Base-by-base conservation (phyloP, 2,888 invertebrate genomes). In the Eugnorisma glareosa region DNA sequence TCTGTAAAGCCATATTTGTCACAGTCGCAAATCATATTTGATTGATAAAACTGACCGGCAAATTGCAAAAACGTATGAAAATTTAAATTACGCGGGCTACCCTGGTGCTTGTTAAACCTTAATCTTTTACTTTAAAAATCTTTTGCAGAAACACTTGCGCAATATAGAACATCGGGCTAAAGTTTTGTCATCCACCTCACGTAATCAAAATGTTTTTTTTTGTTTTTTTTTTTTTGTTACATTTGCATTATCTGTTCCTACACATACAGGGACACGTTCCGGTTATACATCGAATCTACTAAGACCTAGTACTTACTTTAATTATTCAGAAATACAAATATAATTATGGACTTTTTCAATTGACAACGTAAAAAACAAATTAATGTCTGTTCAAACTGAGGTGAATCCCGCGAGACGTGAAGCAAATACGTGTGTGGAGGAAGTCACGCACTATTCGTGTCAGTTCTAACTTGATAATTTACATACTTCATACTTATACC, bases 301-400 rank as follows among this genome's bases (percentile, higher is more conserved):
- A 66, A 82, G 51, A 67, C 77, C 59, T 77, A 76, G 59, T 67
- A 67, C 57, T 81, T 73, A 64, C 66, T 77, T 72, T 61, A 37
- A 67, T 8, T 61, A 81, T 77, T 45, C 61, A 72, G 67, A 69
- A 68, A 64, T 28, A 70, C 59, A 69, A 54, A 48, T 7, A 61
- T 31, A n/a, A n/a, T n/a, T n/a, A 61, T n/a, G 15, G 40, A 63
- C 77, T 57, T 76, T 64, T 37, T 59, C 45, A 84, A 80, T 75
- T 80, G 71, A 75, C 80, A 24, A 63, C 24, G 2, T 37, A 37
- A 13, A 37, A 35, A 37, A 21, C 37, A 24, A 48, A 54, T 31
- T 1, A 28, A 37, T 18, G 5, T n/a, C 40, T 31, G 13, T 15
- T 40, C 24, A 51, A 45, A 40, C 18, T 7, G 5, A 37, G 11